A percentile compares a stretch with the other conserved stretches of the same genome.
phyloP scores from a whole-genome alignment of 2,797 vertebrate species.

The Muscicapa striata region DNA sequence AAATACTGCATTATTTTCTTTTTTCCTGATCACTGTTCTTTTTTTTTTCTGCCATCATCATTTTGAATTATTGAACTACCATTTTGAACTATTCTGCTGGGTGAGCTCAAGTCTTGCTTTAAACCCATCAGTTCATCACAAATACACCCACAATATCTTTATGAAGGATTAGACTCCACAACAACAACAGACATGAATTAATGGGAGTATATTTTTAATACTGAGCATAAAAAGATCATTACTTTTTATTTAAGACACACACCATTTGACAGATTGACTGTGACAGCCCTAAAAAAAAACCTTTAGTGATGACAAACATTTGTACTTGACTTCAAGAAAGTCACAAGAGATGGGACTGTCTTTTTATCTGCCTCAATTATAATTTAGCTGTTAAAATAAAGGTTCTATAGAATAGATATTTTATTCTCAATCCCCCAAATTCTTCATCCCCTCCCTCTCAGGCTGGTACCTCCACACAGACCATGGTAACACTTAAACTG shows the following conservation, averaged over 20 bases:
- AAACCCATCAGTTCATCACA: background rate
- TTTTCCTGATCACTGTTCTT: background rate
- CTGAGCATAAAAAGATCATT: background rate
- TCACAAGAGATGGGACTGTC: background rate
- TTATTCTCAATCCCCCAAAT: background rate
- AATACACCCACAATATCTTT: background rate
- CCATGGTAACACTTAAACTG: fast-evolving
- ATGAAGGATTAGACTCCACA: background rate
- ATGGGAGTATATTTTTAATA: background rate
- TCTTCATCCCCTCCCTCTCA: background rate
- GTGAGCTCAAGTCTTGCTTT: background rate
- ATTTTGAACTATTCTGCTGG: background rate
- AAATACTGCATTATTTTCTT: background rate
- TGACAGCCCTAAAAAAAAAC: background rate
- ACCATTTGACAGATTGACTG: background rate
- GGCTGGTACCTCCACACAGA: background rate
- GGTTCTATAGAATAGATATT: background rate
- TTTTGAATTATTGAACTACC: background rate
- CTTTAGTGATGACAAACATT: background rate
- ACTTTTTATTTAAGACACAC: background rate
- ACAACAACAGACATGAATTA: background rate
- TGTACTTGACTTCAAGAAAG: background rate
- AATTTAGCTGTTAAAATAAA: background rate
- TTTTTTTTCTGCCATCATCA: background rate
- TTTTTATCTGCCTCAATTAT: background rate